Percentiles rank a stretch among this genome's conserved stretches.
Conservation (phyloP, 2,888 invertebrate genomes). For the Nycteola revayana region DNA sequence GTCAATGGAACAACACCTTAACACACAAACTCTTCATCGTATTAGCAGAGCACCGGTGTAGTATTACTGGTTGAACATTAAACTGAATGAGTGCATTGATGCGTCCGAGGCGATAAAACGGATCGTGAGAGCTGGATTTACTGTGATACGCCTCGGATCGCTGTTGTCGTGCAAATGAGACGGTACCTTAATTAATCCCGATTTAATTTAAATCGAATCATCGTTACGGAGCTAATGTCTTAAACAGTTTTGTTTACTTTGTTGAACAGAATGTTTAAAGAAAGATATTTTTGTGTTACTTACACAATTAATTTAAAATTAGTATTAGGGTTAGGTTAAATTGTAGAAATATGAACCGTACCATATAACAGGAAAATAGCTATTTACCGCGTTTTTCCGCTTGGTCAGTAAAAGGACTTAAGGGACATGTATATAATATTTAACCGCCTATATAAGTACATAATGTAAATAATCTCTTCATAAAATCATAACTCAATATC, state of each 20-base stretch:
- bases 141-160: constrained; percentile 35
- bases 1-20: constrained; percentile 30
- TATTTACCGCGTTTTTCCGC: too few relatives aligned
- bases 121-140: constrained; percentile 64
- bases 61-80: constrained; percentile 51
- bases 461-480: too few relatives aligned
- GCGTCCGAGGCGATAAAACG: constrained; percentile 59
- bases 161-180: constrained; percentile 51
- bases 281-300: too few relatives aligned
- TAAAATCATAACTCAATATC: too few relatives aligned
- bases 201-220: constrained; percentile 48
- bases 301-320: too few relatives aligned
- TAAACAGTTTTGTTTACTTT: constrained; percentile 42
- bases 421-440: too few relatives aligned
- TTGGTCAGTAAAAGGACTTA: too few relatives aligned
- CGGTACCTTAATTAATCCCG: constrained; percentile 57
- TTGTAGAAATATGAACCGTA: too few relatives aligned
- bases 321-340: too few relatives aligned
- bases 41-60: constrained; percentile 48
- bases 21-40: constrained; percentile 36
- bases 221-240: constrained; percentile 52
- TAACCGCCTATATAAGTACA: too few relatives aligned
- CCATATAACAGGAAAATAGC: too few relatives aligned
- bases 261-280: too few relatives aligned
- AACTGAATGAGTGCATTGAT: constrained; percentile 60